These are phyloP conservation scores for Drosophila pseudotakahashii DNA, from an alignment of 2,888 invertebrate species.

Conservation along the genomic window DNA sequence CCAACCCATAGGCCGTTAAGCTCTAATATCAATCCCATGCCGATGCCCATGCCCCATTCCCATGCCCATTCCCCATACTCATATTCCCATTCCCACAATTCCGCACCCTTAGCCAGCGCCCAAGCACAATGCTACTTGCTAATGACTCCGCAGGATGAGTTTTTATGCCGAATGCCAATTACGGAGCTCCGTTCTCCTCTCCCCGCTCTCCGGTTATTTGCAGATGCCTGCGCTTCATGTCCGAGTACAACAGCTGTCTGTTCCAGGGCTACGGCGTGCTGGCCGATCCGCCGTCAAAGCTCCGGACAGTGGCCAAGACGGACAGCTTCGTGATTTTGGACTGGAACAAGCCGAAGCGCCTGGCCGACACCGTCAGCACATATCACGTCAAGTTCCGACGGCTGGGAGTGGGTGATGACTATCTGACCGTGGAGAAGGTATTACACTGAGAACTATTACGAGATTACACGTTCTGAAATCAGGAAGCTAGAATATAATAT, in stretches of 20 bases:
- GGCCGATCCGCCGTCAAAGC: constrained; percentile 89
- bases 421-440: constrained; percentile 85
- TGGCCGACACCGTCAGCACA: constrained; percentile 89
- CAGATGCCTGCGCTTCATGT: constrained; percentile 92
- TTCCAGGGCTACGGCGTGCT: constrained; percentile 93
- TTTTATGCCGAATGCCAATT: constrained; percentile 47
- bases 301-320: constrained; percentile 90
- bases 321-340: constrained; percentile 91
- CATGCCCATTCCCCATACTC: constrained; percentile 9
- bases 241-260: constrained; percentile 91
- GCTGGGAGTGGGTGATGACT: constrained; percentile 86
- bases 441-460: constrained; percentile 1
- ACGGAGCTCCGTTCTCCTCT: constrained; percentile 11
- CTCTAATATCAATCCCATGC: constrained; percentile 24
- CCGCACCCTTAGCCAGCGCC: constrained; percentile 7
- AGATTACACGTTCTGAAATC: neutral
- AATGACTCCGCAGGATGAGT: constrained; percentile 32
- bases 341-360: constrained; percentile 90
- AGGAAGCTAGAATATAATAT: no score
- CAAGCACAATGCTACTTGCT: constrained; percentile 31
- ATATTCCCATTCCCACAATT: neutral
- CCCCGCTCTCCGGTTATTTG: constrained; percentile 1
- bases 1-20: constrained; percentile 25
- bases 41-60: constrained; percentile 1
- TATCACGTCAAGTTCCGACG: constrained; percentile 88